Conservation (phyloP, 2,113 vertebrate species). For the Sylvietta virens region DNA sequence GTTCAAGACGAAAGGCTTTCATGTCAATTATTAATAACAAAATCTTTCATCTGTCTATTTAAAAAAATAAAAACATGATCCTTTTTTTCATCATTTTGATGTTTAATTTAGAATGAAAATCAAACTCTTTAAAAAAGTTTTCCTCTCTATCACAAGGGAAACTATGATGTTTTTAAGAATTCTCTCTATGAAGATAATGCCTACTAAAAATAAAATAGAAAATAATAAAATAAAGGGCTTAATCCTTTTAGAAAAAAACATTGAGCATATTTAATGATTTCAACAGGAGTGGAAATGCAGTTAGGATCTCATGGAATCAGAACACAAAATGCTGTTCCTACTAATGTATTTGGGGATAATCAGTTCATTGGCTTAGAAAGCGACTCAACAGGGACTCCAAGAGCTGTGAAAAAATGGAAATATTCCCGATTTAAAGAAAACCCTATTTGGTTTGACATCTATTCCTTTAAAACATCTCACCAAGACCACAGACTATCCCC, state of each 20-base stretch:
- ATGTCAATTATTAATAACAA: conserved; percentile 71
- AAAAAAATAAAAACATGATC: conserved; percentile 68
- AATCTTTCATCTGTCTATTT: conserved; percentile 66
- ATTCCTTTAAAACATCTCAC: not conserved
- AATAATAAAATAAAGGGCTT: conserved; percentile 41
- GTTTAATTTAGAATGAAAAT: conserved; percentile 72
- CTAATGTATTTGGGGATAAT: not conserved
- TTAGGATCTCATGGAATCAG: not conserved
- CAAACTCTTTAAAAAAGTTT: conserved; percentile 58
- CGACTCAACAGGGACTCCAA: not conserved
- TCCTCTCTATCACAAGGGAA: conserved; percentile 55
- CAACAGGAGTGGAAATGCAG: not conserved
- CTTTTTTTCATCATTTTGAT: conserved; percentile 48
- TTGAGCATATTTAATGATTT: not conserved
- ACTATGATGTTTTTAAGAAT: conserved; percentile 49
- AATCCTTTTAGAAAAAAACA: not conserved
- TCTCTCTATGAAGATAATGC: conserved; percentile 57
- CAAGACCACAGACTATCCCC: not conserved
- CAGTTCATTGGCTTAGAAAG: not conserved
- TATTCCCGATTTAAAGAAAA: not conserved
- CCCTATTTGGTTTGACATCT: not conserved
- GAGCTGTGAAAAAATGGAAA: not conserved
- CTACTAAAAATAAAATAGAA: conserved; percentile 48
- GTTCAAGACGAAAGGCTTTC: conserved; percentile 67
- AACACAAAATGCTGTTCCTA: not conserved